Evolutionary conservation across 2,113 vertebrate species (phyloP).

Genomic region (Labrus mixtus): DNA sequence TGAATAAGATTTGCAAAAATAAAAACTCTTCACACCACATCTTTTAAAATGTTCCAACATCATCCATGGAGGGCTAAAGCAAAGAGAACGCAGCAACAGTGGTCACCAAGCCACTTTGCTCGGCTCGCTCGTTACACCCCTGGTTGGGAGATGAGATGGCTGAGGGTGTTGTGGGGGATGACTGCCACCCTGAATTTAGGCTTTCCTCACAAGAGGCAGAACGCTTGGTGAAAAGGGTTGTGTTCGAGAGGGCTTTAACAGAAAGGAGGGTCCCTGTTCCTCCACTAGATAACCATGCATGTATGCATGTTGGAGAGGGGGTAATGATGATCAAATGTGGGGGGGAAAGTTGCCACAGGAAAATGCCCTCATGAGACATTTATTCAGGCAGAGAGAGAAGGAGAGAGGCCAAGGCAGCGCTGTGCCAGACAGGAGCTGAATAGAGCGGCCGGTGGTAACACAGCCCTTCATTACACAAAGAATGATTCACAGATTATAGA

Average conservation of each 20-base stretch:
- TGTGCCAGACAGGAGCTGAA: constrained; percentile 43
- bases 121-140: constrained; percentile 51
- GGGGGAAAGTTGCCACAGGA: constrained; percentile 23
- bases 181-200: constrained; percentile 65
- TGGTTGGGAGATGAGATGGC: not conserved
- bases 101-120: constrained; percentile 53
- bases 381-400: constrained; percentile 28
- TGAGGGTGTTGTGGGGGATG: not conserved
- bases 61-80: constrained; percentile 1
- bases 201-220: constrained; percentile 46
- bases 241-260: constrained; percentile 46
- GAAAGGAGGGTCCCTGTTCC: constrained; percentile 29
- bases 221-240: constrained; percentile 41
- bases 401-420: constrained; percentile 39
- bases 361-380: constrained; percentile 47
- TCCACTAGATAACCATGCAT: constrained; percentile 31
- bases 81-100: constrained; percentile 39
- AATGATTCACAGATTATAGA: constrained; percentile 59
- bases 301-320: constrained; percentile 18
- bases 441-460: constrained; percentile 47
- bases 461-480: constrained; percentile 52
- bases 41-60: too few relatives aligned
- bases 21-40: too few relatives aligned
- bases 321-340: constrained; percentile 37
- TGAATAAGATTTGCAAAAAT: constrained; percentile 1